Evolutionary conservation across 2,113 vertebrate species (phyloP).

Genomic region (Lophotis ruficrista): DNA sequence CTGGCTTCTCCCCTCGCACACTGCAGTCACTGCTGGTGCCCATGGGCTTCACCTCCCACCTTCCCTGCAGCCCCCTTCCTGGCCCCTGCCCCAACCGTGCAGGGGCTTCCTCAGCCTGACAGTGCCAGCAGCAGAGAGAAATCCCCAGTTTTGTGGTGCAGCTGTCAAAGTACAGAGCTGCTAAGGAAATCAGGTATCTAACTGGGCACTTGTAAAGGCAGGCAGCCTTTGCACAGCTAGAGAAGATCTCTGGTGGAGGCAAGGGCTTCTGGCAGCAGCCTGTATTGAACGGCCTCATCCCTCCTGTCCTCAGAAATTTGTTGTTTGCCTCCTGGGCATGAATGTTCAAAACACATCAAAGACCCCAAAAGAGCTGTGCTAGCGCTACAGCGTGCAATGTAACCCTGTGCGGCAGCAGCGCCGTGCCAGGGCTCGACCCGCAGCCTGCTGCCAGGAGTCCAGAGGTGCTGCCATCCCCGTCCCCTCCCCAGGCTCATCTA

Average conservation of each 20-base stretch:
- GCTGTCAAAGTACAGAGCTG: not conserved
- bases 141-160: not conserved
- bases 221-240: not conserved
- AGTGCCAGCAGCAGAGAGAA: not conserved
- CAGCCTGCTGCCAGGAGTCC: not conserved
- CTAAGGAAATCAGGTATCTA: not conserved
- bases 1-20: fast-evolving
- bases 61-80: not conserved
- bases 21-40: not conserved
- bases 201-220: not conserved
- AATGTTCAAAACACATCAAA: not conserved
- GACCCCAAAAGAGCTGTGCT: not conserved
- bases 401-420: not conserved
- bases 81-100: fast-evolving
- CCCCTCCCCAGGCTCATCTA: slow-evolving; percentile 77
- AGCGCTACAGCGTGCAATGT: not conserved
- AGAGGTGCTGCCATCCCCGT: not conserved
- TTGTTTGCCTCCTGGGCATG: not conserved
- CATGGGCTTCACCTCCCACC: not conserved
- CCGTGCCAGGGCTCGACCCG: fast-evolving
- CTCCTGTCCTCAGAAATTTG: not conserved
- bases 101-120: not conserved
- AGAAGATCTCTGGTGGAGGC: not conserved
- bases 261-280: not conserved
- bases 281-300: not conserved